Evolutionary conservation across 2,797 vertebrate species (phyloP), one percentile per base, ranked within the genome.

Genomic region (Rhynchonycteris naso): DNA sequence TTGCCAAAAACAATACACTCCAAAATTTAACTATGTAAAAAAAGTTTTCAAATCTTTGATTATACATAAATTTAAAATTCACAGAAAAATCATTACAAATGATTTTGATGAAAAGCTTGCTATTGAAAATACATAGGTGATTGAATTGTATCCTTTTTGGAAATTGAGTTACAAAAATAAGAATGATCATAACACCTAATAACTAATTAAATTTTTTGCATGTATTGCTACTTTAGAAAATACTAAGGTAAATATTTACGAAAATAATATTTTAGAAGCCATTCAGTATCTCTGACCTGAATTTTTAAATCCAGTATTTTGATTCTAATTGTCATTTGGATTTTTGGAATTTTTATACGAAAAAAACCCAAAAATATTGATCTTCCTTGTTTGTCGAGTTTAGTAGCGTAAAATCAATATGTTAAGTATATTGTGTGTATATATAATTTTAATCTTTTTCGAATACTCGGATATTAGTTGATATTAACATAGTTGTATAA

Each of bases 281-380:
- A 91, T 93, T 28, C 12, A 96, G 0, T 96, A 5, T 87, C n/a
- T n/a, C n/a, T n/a, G n/a, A n/a, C n/a, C n/a, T n/a, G n/a, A n/a
- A n/a, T n/a, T n/a, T n/a, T n/a, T n/a, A n/a, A n/a, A n/a, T 93
- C n/a, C 12, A 96, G 0, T 96, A 5, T 87, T 95, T 96, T 68
- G 15, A 74, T 96, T 94, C 79, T 91, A 30, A 58, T 66, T 97
- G 56, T 88, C 28, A 66, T 94, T 89, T 56, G 24, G n/a, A 87
- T 96, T 94, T 94, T 95, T 19, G 87, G 66, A 68, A 84, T 15
- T 79, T 71, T 87, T 94, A 83, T 68, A 76, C 33, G 81, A 68
- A 65, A 16, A 59, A 54, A 79, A 68, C 38, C 47, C 18, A 19
- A 85, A 85, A 81, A 19, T 14, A 43, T 12, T 56, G 28, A n/a